Base-by-base conservation (phyloP, 92 coral and sea anemone genomes). In the Epizoanthus scotinus region DNA sequence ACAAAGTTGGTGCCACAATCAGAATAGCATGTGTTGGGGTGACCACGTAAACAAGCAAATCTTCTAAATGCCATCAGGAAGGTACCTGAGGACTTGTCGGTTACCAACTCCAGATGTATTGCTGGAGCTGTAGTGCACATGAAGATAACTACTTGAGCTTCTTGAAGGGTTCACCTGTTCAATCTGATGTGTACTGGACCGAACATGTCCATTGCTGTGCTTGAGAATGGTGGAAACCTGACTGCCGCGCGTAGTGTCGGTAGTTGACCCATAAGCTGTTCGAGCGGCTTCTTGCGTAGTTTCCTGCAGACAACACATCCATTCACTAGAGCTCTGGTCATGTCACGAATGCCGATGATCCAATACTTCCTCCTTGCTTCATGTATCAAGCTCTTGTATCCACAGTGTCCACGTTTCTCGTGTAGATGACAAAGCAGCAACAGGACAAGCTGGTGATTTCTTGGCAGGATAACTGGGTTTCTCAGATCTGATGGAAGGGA, bases 1-100 rank as follows among this genome's bases (percentile, higher is more conserved):
- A 86, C 85, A 47, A 89, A 85, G 66, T 89, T 89, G 14, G 90
- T 81, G 0, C 87, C 90, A 59, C 87, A 70, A 56, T 89, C 92
- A 2, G 92, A 85, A 67, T 73, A 89, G 64, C 92, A 89, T 5
- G 40, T 72, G 66, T 70, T 85, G 2, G 92, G 92, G 62, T 88
- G 86, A 0, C 87, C 92, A 21, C 87, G 86, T 18, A 71, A 5
- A 36, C 92, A 67, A 2, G 87, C 92, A 55, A 89, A 85, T 17
- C 92, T 47, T 2, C 92, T 53, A 49, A 89, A 86, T 9, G 90
- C 87, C 88, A 87, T 63, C 47, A 87, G 55, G 68, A 88, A 88
- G 7, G 77, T 26, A 15, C 85, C 92, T 3, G 92, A 31, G 10
- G 78, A 28, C 63, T 68, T 86, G 65, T 90, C 86, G 8, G 80